Evolutionary conservation across 1,140 invertebrate species (phyloP).

Genomic region (Rhizoglyphus robini): DNA sequence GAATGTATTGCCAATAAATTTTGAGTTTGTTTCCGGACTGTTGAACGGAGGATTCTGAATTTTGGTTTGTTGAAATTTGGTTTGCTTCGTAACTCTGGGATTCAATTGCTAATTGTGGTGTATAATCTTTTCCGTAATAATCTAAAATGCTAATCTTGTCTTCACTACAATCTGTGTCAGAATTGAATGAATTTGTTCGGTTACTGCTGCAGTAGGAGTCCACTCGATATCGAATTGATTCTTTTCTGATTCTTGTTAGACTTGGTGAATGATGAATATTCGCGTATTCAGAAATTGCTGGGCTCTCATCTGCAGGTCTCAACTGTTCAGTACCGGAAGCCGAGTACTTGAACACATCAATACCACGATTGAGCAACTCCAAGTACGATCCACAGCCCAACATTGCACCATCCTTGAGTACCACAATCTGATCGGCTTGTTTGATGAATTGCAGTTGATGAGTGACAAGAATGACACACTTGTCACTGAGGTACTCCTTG

Average conservation of each 20-base stretch:
- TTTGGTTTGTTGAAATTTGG: neutral
- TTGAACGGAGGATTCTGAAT: neutral
- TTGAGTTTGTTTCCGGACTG: neutral
- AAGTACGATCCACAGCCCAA: neutral
- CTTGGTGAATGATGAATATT: neutral
- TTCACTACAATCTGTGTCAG: neutral
- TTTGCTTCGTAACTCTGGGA: neutral
- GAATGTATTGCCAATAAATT: conserved; percentile 26
- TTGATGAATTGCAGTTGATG: conserved; percentile 48
- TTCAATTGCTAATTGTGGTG: neutral
- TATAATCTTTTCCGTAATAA: no score
- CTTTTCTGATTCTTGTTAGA: neutral
- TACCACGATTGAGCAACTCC: conserved; percentile 12
- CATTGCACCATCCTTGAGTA: conserved; percentile 48
- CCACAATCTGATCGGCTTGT: conserved; percentile 42
- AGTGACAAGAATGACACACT: conserved; percentile 53
- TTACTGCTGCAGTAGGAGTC: no score
- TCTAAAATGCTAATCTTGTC: neutral
- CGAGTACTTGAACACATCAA: conserved; percentile 16
- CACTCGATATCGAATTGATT: neutral
- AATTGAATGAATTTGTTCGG: no score
- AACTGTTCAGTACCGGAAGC: neutral
- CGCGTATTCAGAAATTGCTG: no score
- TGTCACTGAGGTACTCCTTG: conserved; percentile 41
- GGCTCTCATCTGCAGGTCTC: neutral